These are phyloP conservation scores for Cyprinodon variegatus DNA, from an alignment of 2,113 vertebrate species.

Conservation along the genomic window DNA sequence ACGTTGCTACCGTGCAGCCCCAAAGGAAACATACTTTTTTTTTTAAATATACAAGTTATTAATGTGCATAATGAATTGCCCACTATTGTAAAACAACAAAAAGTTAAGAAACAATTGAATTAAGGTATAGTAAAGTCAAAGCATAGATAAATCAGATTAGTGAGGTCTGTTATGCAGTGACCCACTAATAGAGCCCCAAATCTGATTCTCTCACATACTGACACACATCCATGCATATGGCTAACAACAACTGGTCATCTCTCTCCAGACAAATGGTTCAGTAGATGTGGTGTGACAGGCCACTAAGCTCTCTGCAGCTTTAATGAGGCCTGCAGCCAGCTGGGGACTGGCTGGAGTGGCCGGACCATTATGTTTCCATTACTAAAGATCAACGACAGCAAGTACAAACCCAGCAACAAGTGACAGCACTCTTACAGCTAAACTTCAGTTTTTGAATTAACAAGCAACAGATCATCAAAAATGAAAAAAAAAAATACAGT, in stretches of 20 bases:
- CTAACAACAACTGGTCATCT: slow-evolving; percentile 31
- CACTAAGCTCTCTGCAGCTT: slow-evolving; percentile 40
- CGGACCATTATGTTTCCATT: slow-evolving; percentile 62
- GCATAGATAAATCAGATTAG: slow-evolving; percentile 18
- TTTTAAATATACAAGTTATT: no score
- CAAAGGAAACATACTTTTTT: no score
- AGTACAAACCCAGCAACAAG: slow-evolving; percentile 12
- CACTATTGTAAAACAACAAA: no score
- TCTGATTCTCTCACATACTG: slow-evolving; percentile 12
- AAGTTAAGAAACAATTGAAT: no score
- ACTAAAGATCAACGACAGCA: slow-evolving; percentile 31
- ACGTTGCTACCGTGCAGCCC: no score
- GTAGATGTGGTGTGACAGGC: slow-evolving; percentile 56
- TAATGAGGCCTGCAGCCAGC: slow-evolving; percentile 60
- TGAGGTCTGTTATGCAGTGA: slow-evolving; percentile 50
- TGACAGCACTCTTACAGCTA: slow-evolving; percentile 37
- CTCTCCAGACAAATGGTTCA: slow-evolving; percentile 57
- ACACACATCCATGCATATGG: slow-evolving; percentile 22
- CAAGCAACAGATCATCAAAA: slow-evolving; percentile 5
- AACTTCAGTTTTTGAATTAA: background rate
- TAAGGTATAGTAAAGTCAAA: background rate
- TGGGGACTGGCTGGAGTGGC: slow-evolving; percentile 37
- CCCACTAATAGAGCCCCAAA: slow-evolving; percentile 50
- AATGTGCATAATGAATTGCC: no score
- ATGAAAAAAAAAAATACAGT: slow-evolving; percentile 16